Evolutionary conservation across 2,113 vertebrate species (phyloP).

Genomic region (Prunella fulvescens): DNA sequence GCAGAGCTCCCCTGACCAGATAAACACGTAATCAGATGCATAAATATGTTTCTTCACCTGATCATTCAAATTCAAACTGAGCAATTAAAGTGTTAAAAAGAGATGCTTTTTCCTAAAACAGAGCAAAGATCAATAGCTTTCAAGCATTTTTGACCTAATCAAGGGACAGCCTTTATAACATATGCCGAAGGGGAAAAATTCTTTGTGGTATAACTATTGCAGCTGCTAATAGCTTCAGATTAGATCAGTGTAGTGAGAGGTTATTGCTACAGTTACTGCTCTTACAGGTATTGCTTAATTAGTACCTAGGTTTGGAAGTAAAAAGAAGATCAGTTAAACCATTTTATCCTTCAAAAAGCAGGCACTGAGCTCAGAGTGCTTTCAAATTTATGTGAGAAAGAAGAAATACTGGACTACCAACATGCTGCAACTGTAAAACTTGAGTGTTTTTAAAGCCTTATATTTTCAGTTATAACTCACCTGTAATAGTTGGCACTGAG

Average conservation of each 20-base stretch:
- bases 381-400: neutral
- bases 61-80: neutral
- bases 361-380: neutral
- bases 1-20: neutral
- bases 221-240: neutral
- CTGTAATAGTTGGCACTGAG: neutral
- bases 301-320: neutral
- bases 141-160: neutral
- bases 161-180: neutral
- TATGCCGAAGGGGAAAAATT: constrained; percentile 3
- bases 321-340: neutral
- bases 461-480: neutral
- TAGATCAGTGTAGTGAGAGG: constrained; percentile 8
- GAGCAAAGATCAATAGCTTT: neutral
- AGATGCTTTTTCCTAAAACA: neutral
- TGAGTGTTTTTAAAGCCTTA: neutral
- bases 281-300: constrained; percentile 10
- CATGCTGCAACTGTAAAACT: neutral
- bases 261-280: neutral
- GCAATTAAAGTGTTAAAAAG: neutral
- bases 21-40: neutral
- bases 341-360: neutral
- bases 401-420: neutral
- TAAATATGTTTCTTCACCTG: neutral
- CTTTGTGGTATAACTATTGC: neutral